These are phyloP conservation scores for human (Homo sapiens) DNA, from an alignment of 2,113 vertebrate genomes.

Conservation along the genomic window GRCh38 chr4:121328001-121328500, in stretches of 20 bases:
- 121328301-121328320: not conserved
- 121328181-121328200: not conserved
- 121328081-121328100: not conserved
- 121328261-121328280: not conserved
- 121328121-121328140: not conserved
- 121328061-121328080: no score
- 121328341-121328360: not conserved
- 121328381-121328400: not conserved
- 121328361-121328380: accelerated
- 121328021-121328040: not conserved
- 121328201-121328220: not conserved
- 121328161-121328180: not conserved
- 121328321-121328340: not conserved
- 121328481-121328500: not conserved
- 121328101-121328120: not conserved
- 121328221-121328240: not conserved
- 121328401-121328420: accelerated
- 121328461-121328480: not conserved
- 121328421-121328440: no score
- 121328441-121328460: not conserved
- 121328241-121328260: not conserved
- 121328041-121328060: not conserved
- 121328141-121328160: not conserved
- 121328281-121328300: not conserved
- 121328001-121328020: not conserved